phyloP scores from a whole-genome alignment of 2,888 invertebrate species.

The Habroteleia sp. region DNA sequence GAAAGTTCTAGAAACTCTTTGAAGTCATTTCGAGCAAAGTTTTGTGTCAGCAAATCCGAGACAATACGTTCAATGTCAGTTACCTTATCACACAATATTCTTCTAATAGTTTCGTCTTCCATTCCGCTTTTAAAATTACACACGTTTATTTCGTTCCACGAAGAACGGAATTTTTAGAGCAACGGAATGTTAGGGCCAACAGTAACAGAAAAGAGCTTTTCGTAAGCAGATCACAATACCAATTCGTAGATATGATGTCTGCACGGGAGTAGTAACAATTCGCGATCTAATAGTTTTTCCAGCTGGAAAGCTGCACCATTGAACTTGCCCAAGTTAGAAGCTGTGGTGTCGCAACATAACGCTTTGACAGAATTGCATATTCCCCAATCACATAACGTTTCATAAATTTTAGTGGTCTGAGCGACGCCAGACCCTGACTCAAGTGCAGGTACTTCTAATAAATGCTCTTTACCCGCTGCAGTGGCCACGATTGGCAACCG shows the following conservation, averaged over 20 bases:
- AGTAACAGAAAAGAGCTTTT: neutral
- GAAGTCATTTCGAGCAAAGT: too few species aligned
- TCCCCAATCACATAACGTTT: neutral
- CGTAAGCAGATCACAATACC: neutral
- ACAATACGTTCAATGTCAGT: too few species aligned
- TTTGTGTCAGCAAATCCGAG: too few species aligned
- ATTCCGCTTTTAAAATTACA: too few species aligned
- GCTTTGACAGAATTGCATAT: neutral
- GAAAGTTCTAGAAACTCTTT: too few species aligned
- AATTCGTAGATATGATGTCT: neutral
- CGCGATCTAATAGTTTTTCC: neutral
- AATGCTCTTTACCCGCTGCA: slow-evolving; percentile 8
- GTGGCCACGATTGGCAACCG: slow-evolving; percentile 16
- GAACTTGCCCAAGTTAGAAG: neutral
- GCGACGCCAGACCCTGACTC: slow-evolving; percentile 8
- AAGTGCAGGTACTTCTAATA: slow-evolving; percentile 56
- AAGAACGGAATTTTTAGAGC: neutral
- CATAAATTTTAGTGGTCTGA: neutral
- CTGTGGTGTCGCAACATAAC: neutral
- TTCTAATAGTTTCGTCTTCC: neutral
- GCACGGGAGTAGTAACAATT: neutral
- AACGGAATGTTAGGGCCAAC: neutral
- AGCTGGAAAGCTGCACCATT: neutral
- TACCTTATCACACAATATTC: too few species aligned
- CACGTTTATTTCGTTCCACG: too few species aligned